Evolutionary conservation across 2,888 invertebrate species (phyloP), one percentile per base, ranked within the genome.

Genomic region (Eristalis arbustorum): DNA sequence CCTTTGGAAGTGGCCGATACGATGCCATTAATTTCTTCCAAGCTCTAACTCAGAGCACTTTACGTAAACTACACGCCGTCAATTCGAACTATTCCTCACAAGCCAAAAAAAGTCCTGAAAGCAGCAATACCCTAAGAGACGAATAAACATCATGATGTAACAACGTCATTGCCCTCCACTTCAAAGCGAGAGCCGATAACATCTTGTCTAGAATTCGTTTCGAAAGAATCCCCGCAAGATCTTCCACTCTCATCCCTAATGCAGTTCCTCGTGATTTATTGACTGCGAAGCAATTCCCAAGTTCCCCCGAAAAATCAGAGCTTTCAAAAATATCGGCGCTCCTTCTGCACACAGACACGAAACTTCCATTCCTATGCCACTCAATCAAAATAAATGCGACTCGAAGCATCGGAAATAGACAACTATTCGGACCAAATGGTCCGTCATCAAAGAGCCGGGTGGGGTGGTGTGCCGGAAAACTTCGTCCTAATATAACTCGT

Each of bases 381-480:
- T 49, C 49, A 49, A 49, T 49, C 49, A 49, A 49, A 49, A 49
- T 49, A 49, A 49, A 49, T 49, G 49, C 49, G 49, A 18, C 49
- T 49, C 49, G 13, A 66, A 61, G 22, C 28, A 62, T 64, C 61
- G 22, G 66, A 82, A 82, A 85, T 85, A 82, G 82, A 81, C 77
- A 85, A 71, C 59, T 78, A 85, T 85, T 82, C 57, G 62, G 82
- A 77, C 74, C 77, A 77, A 68, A 76, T 63, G 59, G 57, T 56
- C 49, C 49, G 18, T 49, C 49, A 49, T 49, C 49, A 49, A 18
- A 49, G 49, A 8, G 49, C 18, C 49, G 49, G 49, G 49, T 18
- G 18, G 49, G 49, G 49, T 49, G 49, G 49, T 49, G 49, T 18
- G 49, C 10, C 8, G 6, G 18, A 18, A 18, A 49, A 49, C 49